Conservation (phyloP, 1,140 invertebrate genomes). For the Probaryconus sp. region DNA sequence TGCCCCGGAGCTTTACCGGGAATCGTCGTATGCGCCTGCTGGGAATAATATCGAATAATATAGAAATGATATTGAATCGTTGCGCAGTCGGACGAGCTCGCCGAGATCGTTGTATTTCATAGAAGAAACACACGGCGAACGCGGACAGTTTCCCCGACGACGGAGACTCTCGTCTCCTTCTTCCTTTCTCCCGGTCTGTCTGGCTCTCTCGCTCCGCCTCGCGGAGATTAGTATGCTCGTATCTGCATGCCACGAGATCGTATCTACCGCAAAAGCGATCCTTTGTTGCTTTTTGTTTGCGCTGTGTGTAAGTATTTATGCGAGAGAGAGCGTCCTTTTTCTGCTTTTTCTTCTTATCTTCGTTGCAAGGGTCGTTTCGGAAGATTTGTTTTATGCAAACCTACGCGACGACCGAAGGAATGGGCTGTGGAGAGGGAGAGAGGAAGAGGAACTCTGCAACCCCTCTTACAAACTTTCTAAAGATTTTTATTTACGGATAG, state of each 20-base stretch:
- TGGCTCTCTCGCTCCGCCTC: slow-evolving; percentile 17
- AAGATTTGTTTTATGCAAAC: slow-evolving; percentile 70
- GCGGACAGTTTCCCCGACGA: slow-evolving; percentile 57
- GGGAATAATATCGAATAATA: slow-evolving; percentile 65
- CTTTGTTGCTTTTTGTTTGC: slow-evolving; percentile 76
- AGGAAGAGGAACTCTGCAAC: neutral
- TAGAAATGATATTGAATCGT: slow-evolving; percentile 66
- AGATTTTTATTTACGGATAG: no score
- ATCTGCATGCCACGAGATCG: slow-evolving; percentile 77
- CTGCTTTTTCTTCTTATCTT: slow-evolving; percentile 63
- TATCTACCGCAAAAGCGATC: slow-evolving; percentile 74
- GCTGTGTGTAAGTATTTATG: slow-evolving; percentile 76
- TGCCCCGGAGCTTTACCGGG: slow-evolving; percentile 48
- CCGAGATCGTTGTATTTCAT: slow-evolving; percentile 62
- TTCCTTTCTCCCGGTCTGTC: slow-evolving; percentile 8
- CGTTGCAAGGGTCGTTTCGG: slow-evolving; percentile 54
- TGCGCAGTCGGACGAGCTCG: slow-evolving; percentile 29
- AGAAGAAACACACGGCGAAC: slow-evolving; percentile 53
- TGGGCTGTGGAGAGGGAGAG: neutral
- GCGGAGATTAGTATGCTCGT: slow-evolving; percentile 75
- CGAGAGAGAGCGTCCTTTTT: slow-evolving; percentile 66
- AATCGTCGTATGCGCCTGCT: slow-evolving; percentile 55
- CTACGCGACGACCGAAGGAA: slow-evolving; percentile 26
- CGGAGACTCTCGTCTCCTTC: slow-evolving; percentile 47
- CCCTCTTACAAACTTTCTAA: no score